Evolutionary conservation across 2,113 vertebrate species (phyloP), one percentile per base, ranked within the genome.

Genomic region (Osmerus eperlanus): DNA sequence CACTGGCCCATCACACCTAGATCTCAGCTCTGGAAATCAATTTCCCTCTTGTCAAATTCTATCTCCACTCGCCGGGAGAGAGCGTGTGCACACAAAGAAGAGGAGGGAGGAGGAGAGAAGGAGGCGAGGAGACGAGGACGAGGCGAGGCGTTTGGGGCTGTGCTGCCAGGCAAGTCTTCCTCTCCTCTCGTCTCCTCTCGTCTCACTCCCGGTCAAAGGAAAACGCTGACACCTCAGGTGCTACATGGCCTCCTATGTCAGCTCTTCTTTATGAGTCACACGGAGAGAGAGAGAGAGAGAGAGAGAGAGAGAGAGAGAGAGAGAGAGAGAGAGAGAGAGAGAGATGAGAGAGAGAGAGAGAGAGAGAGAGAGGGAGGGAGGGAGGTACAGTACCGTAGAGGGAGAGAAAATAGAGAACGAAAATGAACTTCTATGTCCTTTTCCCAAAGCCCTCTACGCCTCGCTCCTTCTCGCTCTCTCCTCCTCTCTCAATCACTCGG

Each of bases 21-120:
- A 88, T 87, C 78, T 71, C 77, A 85, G 84, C 70, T 83, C 82
- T 47, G 73, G 87, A 88, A 92, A 92, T 92, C 90, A 88, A 92
- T 92, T 90, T 90, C 82, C 78, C 81, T 89, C 86, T 83, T 85
- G 84, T 91, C 89, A 90, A 88, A 1, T 81, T 87, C 84, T 69
- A 83, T 89, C 88, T 90, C 76, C 81, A 78, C 86, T 84, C 67
- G n/a, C 51, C 59, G 32, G 5, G n/a, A n/a, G n/a, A 21, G 15
- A 64, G 58, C 65, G 65, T 81, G 81, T 76, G 67, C 79, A 76
- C 79, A 70, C 78, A 70, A 65, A 70, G 18, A 70, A 21, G 59
- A n/a, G 51, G n/a, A 18, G 41, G 78, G 74, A 80, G 58, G 77
- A 89, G 80, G 81, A 83, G 81, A 78, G 72, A 78, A 72, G 67